phyloP scores from a whole-genome alignment of 2,113 vertebrate species.

The Corapipo altera region DNA sequence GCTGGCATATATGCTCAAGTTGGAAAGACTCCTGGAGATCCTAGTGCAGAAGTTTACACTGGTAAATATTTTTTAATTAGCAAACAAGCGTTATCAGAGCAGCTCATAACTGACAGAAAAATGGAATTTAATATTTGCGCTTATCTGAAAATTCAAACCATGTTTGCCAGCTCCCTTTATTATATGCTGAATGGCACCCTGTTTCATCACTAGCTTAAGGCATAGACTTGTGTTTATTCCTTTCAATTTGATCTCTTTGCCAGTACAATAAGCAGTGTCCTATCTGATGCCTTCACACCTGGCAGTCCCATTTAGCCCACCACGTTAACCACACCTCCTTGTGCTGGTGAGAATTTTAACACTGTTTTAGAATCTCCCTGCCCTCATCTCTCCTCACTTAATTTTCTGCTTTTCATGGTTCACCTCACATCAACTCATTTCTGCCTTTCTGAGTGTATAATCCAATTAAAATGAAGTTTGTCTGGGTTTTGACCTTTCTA shows the following conservation, averaged over 20 bases:
- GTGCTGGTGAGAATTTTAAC: not conserved
- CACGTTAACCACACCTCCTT: not conserved
- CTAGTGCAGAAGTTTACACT: not conserved
- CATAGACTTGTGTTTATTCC: not conserved
- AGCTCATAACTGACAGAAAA: not conserved
- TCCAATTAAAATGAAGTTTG: conserved; percentile 43
- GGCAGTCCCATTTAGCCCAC: not conserved
- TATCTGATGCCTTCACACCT: not conserved
- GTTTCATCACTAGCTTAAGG: not conserved
- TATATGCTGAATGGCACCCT: not conserved
- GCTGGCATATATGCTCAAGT: not conserved
- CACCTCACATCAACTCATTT: not conserved
- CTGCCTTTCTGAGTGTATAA: not conserved
- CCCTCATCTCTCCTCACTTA: not conserved
- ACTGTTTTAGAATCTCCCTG: not conserved
- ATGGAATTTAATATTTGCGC: not conserved
- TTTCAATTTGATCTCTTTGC: not conserved
- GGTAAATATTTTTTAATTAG: not conserved
- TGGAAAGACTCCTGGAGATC: not conserved
- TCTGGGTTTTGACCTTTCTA: not conserved
- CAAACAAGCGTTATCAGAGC: not conserved
- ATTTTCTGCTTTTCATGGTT: not conserved
- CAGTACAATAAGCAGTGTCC: not conserved
- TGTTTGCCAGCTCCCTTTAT: not conserved
- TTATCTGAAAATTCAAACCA: not conserved